These are phyloP conservation scores for Sternotherus odoratus DNA, from an alignment of 2,797 vertebrate species.

Conservation along the genomic window DNA sequence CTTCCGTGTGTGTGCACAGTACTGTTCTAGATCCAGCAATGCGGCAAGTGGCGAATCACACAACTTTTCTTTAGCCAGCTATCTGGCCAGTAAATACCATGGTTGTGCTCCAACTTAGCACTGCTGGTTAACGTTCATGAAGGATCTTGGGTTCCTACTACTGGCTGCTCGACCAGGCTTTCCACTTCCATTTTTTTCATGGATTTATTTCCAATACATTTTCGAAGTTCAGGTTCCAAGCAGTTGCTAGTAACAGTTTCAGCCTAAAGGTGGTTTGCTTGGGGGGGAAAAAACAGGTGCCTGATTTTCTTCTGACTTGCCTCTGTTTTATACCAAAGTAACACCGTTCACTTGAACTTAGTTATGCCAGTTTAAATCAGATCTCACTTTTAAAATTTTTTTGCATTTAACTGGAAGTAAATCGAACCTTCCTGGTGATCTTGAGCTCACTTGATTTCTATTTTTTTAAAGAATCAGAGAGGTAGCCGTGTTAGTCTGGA, in stretches of 20 bases:
- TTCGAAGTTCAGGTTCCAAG: neutral
- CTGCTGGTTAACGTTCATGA: neutral
- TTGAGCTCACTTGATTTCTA: neutral
- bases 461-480: too few relatives aligned
- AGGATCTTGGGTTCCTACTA: neutral
- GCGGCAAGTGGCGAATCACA: neutral
- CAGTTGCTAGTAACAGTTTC: neutral
- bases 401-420: conserved; percentile 22
- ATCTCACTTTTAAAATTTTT: neutral
- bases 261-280: neutral
- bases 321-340: neutral
- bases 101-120: neutral
- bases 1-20: neutral
- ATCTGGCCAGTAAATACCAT: neutral
- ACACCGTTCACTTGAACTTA: too few relatives aligned
- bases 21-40: neutral
- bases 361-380: neutral
- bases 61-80: neutral
- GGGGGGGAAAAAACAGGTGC: too few relatives aligned
- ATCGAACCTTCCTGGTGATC: neutral
- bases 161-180: neutral
- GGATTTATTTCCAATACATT: neutral
- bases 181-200: neutral
- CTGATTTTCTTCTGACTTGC: neutral
- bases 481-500: too few relatives aligned